Conservation (phyloP, 2,113 vertebrate genomes). For the Lepisosteus oculatus region DNA sequence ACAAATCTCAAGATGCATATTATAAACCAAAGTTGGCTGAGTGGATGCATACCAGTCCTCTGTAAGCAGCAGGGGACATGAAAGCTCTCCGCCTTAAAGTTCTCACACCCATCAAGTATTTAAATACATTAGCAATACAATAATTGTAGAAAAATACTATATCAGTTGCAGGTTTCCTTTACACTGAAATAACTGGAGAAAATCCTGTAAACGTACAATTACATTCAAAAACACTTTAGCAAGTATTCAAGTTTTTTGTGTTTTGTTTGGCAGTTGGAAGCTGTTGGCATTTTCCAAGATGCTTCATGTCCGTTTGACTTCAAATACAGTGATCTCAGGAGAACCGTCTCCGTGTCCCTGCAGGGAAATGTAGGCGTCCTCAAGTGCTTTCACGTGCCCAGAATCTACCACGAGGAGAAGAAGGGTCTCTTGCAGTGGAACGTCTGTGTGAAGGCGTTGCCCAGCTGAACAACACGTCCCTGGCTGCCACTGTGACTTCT, state of each 20-base stretch:
- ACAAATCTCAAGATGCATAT: conserved; percentile 59
- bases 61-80: conserved; percentile 9
- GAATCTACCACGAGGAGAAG: conserved; percentile 88
- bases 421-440: conserved; percentile 94
- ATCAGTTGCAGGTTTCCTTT: conserved; percentile 31
- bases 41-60: conserved; percentile 30
- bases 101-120: conserved; percentile 32
- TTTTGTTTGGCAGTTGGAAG: conserved; percentile 31
- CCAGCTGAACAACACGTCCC: conserved; percentile 81
- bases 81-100: conserved; percentile 20
- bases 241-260: conserved; percentile 38
- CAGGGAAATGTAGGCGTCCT: neutral
- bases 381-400: neutral
- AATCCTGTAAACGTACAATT: conserved; percentile 43
- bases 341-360: neutral
- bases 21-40: conserved; percentile 39
- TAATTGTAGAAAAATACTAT: conserved; percentile 43
- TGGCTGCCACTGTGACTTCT: conserved; percentile 78
- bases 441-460: conserved; percentile 88
- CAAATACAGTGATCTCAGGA: neutral
- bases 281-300: conserved; percentile 55
- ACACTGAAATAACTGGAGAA: conserved; percentile 51
- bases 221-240: conserved; percentile 56
- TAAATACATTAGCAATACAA: conserved; percentile 60
- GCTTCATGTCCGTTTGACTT: conserved; percentile 19